phyloP scores from a whole-genome alignment of 2,113 vertebrate genomes.

The Coturnix japonica region DNA sequence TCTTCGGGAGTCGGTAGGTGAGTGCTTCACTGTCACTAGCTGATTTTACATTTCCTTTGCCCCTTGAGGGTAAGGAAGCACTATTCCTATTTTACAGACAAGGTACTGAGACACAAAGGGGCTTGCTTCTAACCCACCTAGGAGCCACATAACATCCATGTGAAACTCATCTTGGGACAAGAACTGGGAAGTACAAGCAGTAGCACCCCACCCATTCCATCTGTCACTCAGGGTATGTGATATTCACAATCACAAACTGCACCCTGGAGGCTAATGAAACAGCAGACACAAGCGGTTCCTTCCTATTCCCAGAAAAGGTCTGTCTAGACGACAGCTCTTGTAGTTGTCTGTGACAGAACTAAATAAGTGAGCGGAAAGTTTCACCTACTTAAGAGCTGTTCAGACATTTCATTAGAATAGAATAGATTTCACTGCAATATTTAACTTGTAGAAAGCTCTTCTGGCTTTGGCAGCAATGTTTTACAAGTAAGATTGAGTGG shows the following conservation, averaged over 20 bases:
- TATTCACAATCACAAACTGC: constrained; percentile 11
- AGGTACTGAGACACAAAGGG: not conserved
- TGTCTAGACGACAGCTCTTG: constrained; percentile 35
- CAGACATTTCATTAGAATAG: constrained; percentile 20
- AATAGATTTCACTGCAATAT: constrained; percentile 16
- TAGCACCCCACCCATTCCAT: not conserved
- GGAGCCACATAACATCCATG: not conserved
- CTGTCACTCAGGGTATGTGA: not conserved
- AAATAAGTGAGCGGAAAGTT: constrained; percentile 1
- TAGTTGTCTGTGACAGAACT: not conserved
- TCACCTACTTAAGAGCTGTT: not conserved
- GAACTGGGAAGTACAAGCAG: not conserved
- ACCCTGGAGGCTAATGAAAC: constrained; percentile 23
- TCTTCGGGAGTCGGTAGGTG: not conserved
- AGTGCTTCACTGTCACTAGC: not conserved
- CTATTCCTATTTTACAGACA: not conserved
- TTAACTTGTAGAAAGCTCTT: constrained; percentile 5
- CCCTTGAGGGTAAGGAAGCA: not conserved
- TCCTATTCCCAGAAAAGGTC: constrained; percentile 4
- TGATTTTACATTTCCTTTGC: not conserved
- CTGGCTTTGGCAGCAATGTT: not conserved
- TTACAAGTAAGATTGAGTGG: not conserved
- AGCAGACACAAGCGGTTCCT: constrained; percentile 20
- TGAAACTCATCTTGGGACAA: constrained; percentile 8
- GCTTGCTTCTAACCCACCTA: not conserved